Percentiles rank a stretch among this genome's conserved stretches.
Evolutionary conservation across 1,140 invertebrate species (phyloP).

Genomic region (Drosophila triauraria): DNA sequence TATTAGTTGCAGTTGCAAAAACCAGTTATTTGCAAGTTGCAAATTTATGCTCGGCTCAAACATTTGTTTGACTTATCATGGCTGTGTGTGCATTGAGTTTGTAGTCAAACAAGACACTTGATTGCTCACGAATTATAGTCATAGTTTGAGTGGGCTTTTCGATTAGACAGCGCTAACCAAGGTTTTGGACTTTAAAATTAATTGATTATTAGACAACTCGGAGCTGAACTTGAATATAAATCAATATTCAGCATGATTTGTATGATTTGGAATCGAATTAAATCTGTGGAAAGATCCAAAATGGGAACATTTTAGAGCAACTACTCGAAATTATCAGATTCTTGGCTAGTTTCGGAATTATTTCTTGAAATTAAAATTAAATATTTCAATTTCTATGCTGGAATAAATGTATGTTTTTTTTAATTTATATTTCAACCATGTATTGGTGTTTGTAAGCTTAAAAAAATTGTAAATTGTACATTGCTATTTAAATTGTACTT

Average conservation of each 20-base stretch:
- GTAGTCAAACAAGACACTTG: constrained; percentile 40
- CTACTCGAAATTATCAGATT: background rate
- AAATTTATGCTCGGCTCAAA: constrained; percentile 31
- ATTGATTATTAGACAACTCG: constrained; percentile 18
- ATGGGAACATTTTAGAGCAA: background rate
- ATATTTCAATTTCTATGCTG: no score
- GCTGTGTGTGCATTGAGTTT: constrained; percentile 29
- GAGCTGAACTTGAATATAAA: constrained; percentile 10
- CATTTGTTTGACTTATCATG: constrained; percentile 30
- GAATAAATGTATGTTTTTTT: no score
- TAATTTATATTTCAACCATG: no score
- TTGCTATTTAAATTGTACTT: background rate
- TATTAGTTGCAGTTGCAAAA: constrained; percentile 18
- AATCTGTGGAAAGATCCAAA: background rate
- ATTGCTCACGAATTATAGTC: constrained; percentile 45
- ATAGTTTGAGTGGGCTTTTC: constrained; percentile 33
- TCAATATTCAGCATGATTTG: constrained; percentile 11
- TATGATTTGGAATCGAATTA: constrained; percentile 1
- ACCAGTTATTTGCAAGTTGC: constrained; percentile 28
- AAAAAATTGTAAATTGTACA: no score
- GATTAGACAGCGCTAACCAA: constrained; percentile 17
- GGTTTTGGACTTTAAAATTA: constrained; percentile 34
- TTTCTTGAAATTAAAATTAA: no score
- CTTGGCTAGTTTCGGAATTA: background rate
- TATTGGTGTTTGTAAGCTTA: no score